These are phyloP conservation scores for Diloba caeruleocephala DNA, from an alignment of 2,888 invertebrate genomes.

Conservation along the genomic window DNA sequence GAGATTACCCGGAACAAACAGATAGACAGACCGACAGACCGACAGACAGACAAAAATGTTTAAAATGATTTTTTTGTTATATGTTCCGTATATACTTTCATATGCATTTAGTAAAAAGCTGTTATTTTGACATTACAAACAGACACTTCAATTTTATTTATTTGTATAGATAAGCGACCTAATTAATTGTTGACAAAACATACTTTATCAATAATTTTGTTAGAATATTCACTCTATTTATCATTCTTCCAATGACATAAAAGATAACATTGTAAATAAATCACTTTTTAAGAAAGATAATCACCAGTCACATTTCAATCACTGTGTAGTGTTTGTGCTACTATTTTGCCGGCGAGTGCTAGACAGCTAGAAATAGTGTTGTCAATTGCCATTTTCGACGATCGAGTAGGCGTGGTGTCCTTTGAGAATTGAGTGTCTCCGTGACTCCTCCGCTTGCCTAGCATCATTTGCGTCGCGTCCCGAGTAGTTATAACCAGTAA, in stretches of 20 bases:
- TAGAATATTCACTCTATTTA: constrained; percentile 11
- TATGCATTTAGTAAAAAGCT: no score
- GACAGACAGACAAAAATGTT: no score
- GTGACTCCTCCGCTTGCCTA: constrained; percentile 51
- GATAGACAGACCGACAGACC: no score
- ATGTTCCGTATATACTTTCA: no score
- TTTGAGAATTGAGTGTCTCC: constrained; percentile 43
- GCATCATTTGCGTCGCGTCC: constrained; percentile 62
- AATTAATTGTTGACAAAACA: background rate
- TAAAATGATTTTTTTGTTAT: no score
- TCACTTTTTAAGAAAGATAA: constrained; percentile 45
- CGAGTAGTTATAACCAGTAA: constrained; percentile 77
- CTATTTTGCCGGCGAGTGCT: background rate
- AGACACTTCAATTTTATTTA: background rate
- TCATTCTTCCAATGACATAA: constrained; percentile 25
- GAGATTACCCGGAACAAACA: no score
- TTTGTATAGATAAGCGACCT: background rate
- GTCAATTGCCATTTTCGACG: constrained; percentile 49
- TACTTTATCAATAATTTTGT: constrained; percentile 20
- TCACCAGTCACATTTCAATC: constrained; percentile 37
- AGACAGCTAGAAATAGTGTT: constrained; percentile 47
- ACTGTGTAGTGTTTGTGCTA: constrained; percentile 25
- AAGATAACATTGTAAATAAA: constrained; percentile 50
- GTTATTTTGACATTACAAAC: no score
- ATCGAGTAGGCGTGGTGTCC: constrained; percentile 53